These are phyloP conservation scores for Endomychus coccineus DNA, from an alignment of 2,888 invertebrate genomes.

Conservation along the genomic window DNA sequence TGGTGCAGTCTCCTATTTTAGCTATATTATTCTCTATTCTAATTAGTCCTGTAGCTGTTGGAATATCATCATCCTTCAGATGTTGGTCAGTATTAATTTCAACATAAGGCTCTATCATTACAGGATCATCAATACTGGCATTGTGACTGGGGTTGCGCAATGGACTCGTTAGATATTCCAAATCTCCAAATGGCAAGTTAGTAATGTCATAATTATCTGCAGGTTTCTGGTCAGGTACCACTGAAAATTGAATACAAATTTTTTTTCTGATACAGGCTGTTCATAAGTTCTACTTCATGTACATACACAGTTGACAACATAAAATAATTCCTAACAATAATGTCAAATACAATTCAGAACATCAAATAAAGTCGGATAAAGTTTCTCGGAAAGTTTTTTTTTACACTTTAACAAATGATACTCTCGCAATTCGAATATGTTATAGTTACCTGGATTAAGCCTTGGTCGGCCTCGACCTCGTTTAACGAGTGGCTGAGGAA, in stretches of 20 bases:
- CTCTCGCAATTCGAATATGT: too few species aligned
- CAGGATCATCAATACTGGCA: conserved; percentile 9
- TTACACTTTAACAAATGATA: too few species aligned
- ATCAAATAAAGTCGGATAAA: too few species aligned
- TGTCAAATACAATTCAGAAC: too few species aligned
- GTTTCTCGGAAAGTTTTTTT: too few species aligned
- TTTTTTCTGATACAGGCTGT: too few species aligned
- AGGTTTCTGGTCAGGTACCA: neutral
- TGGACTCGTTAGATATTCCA: conserved; percentile 30
- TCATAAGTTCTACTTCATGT: too few species aligned
- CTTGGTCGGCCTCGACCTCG: conserved; percentile 33
- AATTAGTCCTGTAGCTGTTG: neutral
- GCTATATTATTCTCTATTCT: neutral
- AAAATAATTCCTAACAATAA: too few species aligned
- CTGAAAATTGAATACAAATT: too few species aligned
- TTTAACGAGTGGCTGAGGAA: conserved; percentile 26
- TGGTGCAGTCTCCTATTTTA: neutral
- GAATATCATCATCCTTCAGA: conserved; percentile 4
- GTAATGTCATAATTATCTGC: conserved; percentile 32
- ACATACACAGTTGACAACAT: too few species aligned
- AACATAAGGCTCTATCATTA: conserved; percentile 31
- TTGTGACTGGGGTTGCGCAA: conserved; percentile 12
- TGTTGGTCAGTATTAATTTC: conserved; percentile 30
- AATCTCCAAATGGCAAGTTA: conserved; percentile 33
- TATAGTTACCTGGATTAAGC: conserved; percentile 19